A percentile compares a stretch with the other conserved stretches of the same genome.
phyloP scores from a whole-genome alignment of 1,140 invertebrate genomes.

The Macrobrachium nipponense region DNA sequence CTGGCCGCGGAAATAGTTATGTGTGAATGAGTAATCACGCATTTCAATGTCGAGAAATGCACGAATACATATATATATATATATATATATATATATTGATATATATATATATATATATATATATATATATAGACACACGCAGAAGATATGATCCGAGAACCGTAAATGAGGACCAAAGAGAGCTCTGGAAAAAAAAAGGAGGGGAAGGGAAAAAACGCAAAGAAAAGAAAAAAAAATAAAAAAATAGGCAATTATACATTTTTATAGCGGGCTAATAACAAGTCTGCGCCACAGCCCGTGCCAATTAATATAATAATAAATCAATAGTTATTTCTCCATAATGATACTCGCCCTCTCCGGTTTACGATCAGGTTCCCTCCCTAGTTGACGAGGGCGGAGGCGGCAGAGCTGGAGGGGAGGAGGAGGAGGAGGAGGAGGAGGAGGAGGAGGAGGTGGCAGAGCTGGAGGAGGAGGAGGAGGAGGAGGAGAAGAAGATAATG shows the following conservation, averaged over 20 bases:
- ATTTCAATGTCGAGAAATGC: no score
- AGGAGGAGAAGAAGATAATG: no score
- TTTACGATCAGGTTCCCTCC: conserved; percentile 1
- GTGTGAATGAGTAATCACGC: no score
- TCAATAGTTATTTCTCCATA: conserved; percentile 45
- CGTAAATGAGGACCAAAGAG: no score
- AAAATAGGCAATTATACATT: conserved; percentile 29
- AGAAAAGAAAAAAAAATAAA: background rate
- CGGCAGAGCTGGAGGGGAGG: background rate
- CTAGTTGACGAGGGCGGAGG: background rate
- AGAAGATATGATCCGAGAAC: no score
- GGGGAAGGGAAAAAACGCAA: background rate
- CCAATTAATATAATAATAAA: conserved; percentile 46
- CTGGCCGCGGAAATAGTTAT: background rate
- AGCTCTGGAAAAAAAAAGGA: background rate
- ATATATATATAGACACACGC: no score
- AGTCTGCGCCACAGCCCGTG: conserved; percentile 5
- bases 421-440: background rate
- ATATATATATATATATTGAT: no score
- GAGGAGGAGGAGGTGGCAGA: background rate
- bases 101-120: no score
- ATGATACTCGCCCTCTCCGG: conserved; percentile 32
- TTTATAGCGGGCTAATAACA: conserved; percentile 34
- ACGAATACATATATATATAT: no score
- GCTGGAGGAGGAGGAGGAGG: background rate